Percentiles rank a stretch among this genome's conserved stretches.
phyloP scores from a whole-genome alignment of 2,888 invertebrate species.

The Miltochrista miniata region DNA sequence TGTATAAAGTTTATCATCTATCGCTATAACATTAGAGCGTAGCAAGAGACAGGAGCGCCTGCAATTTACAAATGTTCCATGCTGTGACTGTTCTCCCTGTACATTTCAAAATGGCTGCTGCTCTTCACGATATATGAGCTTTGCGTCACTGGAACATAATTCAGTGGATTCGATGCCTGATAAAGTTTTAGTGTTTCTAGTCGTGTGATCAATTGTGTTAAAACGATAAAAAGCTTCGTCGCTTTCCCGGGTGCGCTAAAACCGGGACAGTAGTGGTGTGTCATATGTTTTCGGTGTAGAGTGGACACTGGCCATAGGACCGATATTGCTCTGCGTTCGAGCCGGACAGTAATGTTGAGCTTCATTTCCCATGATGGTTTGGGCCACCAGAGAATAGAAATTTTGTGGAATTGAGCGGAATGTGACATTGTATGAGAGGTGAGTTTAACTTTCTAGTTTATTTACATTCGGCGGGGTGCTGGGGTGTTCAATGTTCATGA shows the following conservation, averaged over 20 bases:
- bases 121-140: conserved; percentile 84
- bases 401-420: conserved; percentile 81
- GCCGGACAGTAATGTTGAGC: conserved; percentile 78
- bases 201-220: conserved; percentile 70
- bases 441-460: conserved; percentile 61
- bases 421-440: conserved; percentile 84
- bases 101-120: conserved; percentile 85
- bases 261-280: conserved; percentile 74
- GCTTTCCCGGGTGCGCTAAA: conserved; percentile 59
- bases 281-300: conserved; percentile 81
- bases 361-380: conserved; percentile 78
- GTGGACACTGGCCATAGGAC: conserved; percentile 81
- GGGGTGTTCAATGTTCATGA: conserved; percentile 58
- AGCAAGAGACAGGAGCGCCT: conserved; percentile 58
- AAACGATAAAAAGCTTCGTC: conserved; percentile 59
- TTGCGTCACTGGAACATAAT: conserved; percentile 85
- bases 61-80: conserved; percentile 81
- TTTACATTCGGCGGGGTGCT: conserved; percentile 72
- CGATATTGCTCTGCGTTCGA: conserved; percentile 80
- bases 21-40: conserved; percentile 54
- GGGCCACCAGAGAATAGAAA: conserved; percentile 74
- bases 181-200: conserved; percentile 68
- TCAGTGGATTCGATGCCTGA: conserved; percentile 74
- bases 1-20: conserved; percentile 67
- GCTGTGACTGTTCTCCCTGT: conserved; percentile 84